These are phyloP conservation scores for Oryzias woworae DNA, from an alignment of 2,113 vertebrate species.

Conservation along the genomic window DNA sequence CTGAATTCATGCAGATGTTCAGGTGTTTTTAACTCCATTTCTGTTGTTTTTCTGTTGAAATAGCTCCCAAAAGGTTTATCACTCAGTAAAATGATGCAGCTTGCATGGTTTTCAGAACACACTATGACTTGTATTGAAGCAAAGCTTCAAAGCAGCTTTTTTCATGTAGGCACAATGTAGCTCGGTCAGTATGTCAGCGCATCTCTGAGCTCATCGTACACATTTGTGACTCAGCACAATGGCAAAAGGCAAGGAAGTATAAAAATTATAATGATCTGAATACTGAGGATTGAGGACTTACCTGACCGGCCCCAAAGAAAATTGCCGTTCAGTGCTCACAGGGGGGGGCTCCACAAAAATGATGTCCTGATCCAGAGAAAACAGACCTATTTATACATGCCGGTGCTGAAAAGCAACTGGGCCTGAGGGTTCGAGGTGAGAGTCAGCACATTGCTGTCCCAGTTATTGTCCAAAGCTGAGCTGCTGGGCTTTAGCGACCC, in stretches of 20 bases:
- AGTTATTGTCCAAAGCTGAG: slow-evolving; percentile 76
- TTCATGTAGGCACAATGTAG: neutral
- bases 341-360: slow-evolving; percentile 70
- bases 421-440: slow-evolving; percentile 51
- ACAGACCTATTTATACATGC: slow-evolving; percentile 77
- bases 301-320: slow-evolving; percentile 74
- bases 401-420: slow-evolving; percentile 58
- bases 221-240: slow-evolving; percentile 56
- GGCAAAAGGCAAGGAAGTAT: slow-evolving; percentile 26
- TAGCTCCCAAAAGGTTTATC: neutral
- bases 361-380: slow-evolving; percentile 60
- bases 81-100: neutral
- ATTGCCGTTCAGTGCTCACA: slow-evolving; percentile 62
- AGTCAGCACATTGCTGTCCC: slow-evolving; percentile 81
- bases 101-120: neutral
- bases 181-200: slow-evolving; percentile 13
- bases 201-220: slow-evolving; percentile 21
- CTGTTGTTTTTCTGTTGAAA: neutral
- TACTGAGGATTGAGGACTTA: slow-evolving; percentile 65
- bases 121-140: neutral
- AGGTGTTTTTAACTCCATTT: neutral
- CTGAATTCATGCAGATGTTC: too few relatives aligned
- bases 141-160: slow-evolving; percentile 5
- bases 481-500: slow-evolving; percentile 71
- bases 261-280: slow-evolving; percentile 36